These are phyloP conservation scores for Lasioglossum marginatum DNA, from an alignment of 2,888 invertebrate species.

Conservation along the genomic window DNA sequence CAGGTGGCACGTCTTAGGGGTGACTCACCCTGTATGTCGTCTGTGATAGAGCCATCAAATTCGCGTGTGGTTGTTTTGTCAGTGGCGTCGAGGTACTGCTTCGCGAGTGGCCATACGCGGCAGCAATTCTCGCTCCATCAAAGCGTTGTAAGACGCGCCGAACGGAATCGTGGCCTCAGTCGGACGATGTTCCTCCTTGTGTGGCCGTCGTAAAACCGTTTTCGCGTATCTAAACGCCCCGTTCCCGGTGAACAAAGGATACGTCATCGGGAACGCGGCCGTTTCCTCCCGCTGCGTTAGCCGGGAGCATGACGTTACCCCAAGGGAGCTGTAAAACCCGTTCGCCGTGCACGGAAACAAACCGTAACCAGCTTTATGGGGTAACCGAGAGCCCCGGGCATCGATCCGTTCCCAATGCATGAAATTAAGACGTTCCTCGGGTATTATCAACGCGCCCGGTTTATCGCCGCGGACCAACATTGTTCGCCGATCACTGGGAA, in stretches of 20 bases:
- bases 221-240: slow-evolving; percentile 23
- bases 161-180: not conserved
- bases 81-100: not conserved
- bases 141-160: not conserved
- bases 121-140: not conserved
- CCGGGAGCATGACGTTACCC: slow-evolving; percentile 24
- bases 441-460: slow-evolving; percentile 56
- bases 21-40: too few relatives aligned
- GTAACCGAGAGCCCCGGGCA: slow-evolving; percentile 34
- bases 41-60: too few relatives aligned
- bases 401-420: slow-evolving; percentile 71
- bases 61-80: not conserved
- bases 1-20: too few relatives aligned
- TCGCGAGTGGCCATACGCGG: not conserved
- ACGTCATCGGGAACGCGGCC: slow-evolving; percentile 35
- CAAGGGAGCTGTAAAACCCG: slow-evolving; percentile 55
- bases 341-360: slow-evolving; percentile 46
- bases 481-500: slow-evolving; percentile 30
- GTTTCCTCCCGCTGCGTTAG: not conserved
- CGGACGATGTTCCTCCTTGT: not conserved
- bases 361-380: slow-evolving; percentile 59
- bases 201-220: not conserved
- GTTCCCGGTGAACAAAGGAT: slow-evolving; percentile 29
- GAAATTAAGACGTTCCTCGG: slow-evolving; percentile 67
- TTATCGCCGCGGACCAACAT: slow-evolving; percentile 35